Percentiles rank a stretch among this genome's conserved stretches.
These are phyloP conservation scores for Phyllopteryx taeniolatus DNA, from an alignment of 2,113 vertebrate genomes.

Conservation along the genomic window DNA sequence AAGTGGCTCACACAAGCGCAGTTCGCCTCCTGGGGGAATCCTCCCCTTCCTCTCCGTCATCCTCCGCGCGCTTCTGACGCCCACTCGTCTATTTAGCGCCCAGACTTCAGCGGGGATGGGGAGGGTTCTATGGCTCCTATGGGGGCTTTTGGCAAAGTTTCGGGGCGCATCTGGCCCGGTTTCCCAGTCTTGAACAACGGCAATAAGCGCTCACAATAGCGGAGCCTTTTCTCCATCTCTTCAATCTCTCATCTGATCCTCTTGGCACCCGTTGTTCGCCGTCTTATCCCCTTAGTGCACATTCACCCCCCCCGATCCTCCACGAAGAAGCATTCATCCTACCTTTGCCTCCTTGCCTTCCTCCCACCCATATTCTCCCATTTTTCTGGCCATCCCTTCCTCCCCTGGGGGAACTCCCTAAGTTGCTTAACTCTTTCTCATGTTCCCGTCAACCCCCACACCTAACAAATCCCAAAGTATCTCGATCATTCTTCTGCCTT, in stretches of 20 bases:
- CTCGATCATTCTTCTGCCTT: background rate
- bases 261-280: constrained; percentile 2
- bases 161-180: constrained; percentile 1
- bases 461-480: background rate
- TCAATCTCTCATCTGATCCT: constrained; percentile 9
- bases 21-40: background rate
- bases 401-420: constrained; percentile 8
- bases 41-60: constrained; percentile 1
- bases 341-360: background rate
- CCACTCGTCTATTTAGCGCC: background rate
- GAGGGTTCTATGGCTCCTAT: background rate
- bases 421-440: background rate
- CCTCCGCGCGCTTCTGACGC: background rate
- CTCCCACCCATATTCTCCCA: constrained; percentile 1
- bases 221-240: background rate
- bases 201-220: background rate
- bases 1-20: background rate
- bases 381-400: background rate
- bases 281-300: constrained; percentile 3
- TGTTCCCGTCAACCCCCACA: background rate
- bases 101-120: background rate
- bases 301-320: background rate
- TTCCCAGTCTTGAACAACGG: constrained; percentile 1
- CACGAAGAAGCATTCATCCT: background rate
- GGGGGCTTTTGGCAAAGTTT: constrained; percentile 6